These are phyloP conservation scores for Tenthredo scrophulariae DNA, from an alignment of 2,888 invertebrate species.

Conservation along the genomic window DNA sequence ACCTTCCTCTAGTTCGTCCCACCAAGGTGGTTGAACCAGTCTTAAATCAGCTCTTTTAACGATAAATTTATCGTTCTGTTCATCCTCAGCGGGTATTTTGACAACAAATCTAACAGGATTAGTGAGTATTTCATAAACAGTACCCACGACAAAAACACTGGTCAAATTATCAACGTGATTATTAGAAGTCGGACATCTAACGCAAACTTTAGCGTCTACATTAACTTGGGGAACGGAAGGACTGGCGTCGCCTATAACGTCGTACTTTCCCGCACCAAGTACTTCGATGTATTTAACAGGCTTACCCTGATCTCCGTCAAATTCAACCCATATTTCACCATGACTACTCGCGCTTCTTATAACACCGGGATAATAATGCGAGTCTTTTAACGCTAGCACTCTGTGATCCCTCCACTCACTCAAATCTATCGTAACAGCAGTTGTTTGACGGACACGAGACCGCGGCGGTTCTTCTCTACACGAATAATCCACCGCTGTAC, in stretches of 20 bases:
- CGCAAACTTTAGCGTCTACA: slow-evolving; percentile 90
- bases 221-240: slow-evolving; percentile 91
- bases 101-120: slow-evolving; percentile 87
- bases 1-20: slow-evolving; percentile 92
- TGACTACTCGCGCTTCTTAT: slow-evolving; percentile 86
- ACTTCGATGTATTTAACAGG: slow-evolving; percentile 88
- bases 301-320: slow-evolving; percentile 87
- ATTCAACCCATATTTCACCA: slow-evolving; percentile 88
- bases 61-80: slow-evolving; percentile 81
- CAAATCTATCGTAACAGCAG: slow-evolving; percentile 85
- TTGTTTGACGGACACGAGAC: slow-evolving; percentile 72
- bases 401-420: slow-evolving; percentile 96
- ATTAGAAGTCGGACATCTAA: slow-evolving; percentile 82
- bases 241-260: slow-evolving; percentile 95
- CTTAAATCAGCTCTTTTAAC: slow-evolving; percentile 95
- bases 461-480: slow-evolving; percentile 76
- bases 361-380: slow-evolving; percentile 92
- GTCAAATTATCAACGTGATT: slow-evolving; percentile 81
- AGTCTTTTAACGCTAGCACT: slow-evolving; percentile 92
- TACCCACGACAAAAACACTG: slow-evolving; percentile 91
- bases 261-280: slow-evolving; percentile 88
- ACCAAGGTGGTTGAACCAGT: slow-evolving; percentile 96
- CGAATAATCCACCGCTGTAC: slow-evolving; percentile 82
- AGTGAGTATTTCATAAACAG: slow-evolving; percentile 85
- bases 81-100: slow-evolving; percentile 80